Conservation (phyloP, 2,888 invertebrate genomes). For the Epinotia nisella region DNA sequence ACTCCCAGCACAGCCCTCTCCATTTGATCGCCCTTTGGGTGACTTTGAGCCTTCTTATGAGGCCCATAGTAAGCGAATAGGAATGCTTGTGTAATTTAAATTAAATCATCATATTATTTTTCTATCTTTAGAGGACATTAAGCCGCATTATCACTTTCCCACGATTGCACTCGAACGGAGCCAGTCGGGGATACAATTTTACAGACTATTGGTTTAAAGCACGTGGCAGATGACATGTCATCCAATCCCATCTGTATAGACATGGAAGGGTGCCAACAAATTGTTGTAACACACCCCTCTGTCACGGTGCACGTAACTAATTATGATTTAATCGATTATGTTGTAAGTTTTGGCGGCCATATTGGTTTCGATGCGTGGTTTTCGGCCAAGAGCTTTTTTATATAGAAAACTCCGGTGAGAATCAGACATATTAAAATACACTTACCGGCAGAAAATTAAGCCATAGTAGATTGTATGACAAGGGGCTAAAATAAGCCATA, state of each 20-base stretch:
- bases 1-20: too few relatives aligned
- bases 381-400: not conserved
- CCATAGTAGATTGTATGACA: too few relatives aligned
- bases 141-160: not conserved
- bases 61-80: too few relatives aligned
- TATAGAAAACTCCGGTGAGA: too few relatives aligned
- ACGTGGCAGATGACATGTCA: slow-evolving; percentile 1
- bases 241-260: not conserved
- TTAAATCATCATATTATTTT: too few relatives aligned
- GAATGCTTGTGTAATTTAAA: too few relatives aligned
- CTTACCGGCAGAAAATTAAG: too few relatives aligned
- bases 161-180: not conserved
- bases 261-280: slow-evolving; percentile 5
- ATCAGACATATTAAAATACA: too few relatives aligned
- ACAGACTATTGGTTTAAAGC: not conserved
- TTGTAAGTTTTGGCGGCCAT: slow-evolving; percentile 4
- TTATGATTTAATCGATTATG: not conserved
- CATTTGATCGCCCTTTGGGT: too few relatives aligned
- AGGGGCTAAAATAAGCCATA: too few relatives aligned
- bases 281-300: not conserved
- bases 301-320: slow-evolving; percentile 5
- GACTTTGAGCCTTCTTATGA: too few relatives aligned
- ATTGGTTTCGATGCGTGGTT: not conserved
- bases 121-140: too few relatives aligned
- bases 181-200: not conserved